A percentile compares a stretch with the other conserved stretches of the same genome.
Conservation (phyloP, 2,888 invertebrate genomes). For the Mechanitis mazaeus region DNA sequence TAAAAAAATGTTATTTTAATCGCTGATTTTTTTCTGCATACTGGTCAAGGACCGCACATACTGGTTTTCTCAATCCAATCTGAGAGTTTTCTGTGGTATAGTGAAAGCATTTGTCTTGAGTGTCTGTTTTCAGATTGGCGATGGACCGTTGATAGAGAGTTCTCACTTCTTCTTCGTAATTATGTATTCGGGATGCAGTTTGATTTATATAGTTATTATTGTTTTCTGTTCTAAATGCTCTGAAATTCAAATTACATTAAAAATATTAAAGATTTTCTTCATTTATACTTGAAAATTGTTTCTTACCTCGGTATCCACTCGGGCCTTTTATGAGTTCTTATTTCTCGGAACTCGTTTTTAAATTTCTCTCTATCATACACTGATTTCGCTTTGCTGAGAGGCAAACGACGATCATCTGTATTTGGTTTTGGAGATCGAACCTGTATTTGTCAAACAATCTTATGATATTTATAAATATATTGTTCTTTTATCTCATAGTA, state of each 20-base stretch:
- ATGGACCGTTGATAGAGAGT: constrained; percentile 41
- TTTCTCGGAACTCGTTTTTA: constrained; percentile 56
- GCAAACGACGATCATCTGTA: constrained; percentile 46
- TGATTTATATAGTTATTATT: constrained; percentile 52
- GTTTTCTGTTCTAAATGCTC: constrained; percentile 59
- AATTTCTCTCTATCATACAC: constrained; percentile 61
- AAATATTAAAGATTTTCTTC: not conserved
- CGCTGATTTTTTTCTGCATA: constrained; percentile 49
- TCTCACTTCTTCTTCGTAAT: constrained; percentile 49
- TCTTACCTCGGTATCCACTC: constrained; percentile 60
- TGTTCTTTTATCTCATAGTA: too few relatives aligned
- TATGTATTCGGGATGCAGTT: constrained; percentile 42
- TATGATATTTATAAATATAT: not conserved
- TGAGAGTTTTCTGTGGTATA: constrained; percentile 49
- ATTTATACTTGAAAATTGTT: not conserved
- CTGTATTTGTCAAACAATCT: constrained; percentile 35
- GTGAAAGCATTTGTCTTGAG: constrained; percentile 30
- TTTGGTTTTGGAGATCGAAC: constrained; percentile 50
- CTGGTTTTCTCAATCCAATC: constrained; percentile 50
- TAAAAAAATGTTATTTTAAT: constrained; percentile 29
- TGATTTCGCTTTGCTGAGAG: constrained; percentile 46
- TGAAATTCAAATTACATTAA: constrained; percentile 27
- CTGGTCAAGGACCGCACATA: constrained; percentile 51
- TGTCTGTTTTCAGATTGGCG: constrained; percentile 43
- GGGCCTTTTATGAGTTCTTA: constrained; percentile 55